Conservation (phyloP, 2,797 vertebrate species). For the Hypotaenidia okinawae region DNA sequence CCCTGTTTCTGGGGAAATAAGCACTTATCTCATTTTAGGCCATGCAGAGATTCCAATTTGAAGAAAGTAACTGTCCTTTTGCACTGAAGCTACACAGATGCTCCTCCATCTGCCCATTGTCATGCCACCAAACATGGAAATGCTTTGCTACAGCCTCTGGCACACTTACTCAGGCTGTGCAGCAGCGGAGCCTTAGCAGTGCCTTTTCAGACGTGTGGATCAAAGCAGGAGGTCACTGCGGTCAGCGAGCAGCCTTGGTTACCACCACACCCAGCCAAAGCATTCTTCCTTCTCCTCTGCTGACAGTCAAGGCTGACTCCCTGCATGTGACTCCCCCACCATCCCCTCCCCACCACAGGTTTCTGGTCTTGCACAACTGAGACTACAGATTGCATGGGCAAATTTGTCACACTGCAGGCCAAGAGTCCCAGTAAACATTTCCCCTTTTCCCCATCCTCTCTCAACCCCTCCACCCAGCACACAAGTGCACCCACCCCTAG, state of each 20-base stretch:
- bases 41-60: neutral
- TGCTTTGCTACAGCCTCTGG: neutral
- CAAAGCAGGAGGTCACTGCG: conserved; percentile 65
- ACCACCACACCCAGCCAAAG: conserved; percentile 62
- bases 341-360: conserved; percentile 38
- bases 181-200: neutral
- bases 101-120: conserved; percentile 35
- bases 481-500: neutral
- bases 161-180: neutral
- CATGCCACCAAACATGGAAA: conserved; percentile 8
- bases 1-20: neutral
- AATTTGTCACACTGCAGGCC: conserved; percentile 41
- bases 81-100: neutral
- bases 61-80: neutral
- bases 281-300: conserved; percentile 72
- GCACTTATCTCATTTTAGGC: neutral
- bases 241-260: conserved; percentile 55
- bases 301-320: conserved; percentile 68
- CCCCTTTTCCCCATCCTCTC: conserved; percentile 39
- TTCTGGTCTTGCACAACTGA: conserved; percentile 46
- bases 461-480: neutral
- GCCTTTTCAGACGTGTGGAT: conserved; percentile 2
- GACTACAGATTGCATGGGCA: conserved; percentile 34
- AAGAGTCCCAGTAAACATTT: conserved; percentile 44
- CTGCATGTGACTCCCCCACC: conserved; percentile 66